Base-by-base conservation (phyloP, 64 coral and sea anemone species). In the Pachyseris speciosa region DNA sequence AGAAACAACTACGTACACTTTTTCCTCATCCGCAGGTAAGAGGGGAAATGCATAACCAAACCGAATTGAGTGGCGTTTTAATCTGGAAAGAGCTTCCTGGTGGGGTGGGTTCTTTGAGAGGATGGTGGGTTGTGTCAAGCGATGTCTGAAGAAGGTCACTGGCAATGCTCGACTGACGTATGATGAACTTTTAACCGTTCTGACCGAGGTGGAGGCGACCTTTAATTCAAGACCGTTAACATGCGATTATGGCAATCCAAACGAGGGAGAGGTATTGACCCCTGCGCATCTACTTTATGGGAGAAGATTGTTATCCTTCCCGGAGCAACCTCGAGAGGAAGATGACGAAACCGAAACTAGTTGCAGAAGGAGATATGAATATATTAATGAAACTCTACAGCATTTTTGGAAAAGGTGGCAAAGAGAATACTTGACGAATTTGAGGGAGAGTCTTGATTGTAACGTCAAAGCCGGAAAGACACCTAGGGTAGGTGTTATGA, bases 41-140 rank as follows among this genome's bases (percentile, higher is more conserved):
- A 26, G 12, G 4, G 1, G 49, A 83, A 29, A 16, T 83, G 20
- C 2, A 10, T 1, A 83, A 12, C 28, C 1, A n/a, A n/a, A 34
- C 0, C 22, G 27, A 20, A 83, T 61, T 5, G 58, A 58, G 20
- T 83, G 79, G 55, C 10, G 32, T 3, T 83, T 83, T 38, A 83
- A 83, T 39, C n/a, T 83, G 34, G 48, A 53, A n/a, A 83, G 53
- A 37, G 79, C 79, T 9, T 55, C 55, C 11, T 83, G 79, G 79
- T 83, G 79, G 75, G 79, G 79, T 29, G 79, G 79, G 2, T 83
- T 83, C 28, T 83, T 60, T 42, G 79, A 83, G 20, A 83, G 79
- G 20, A 83, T 83, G 79, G 79, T 83, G 7, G 79, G 79, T 15
- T 19, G 79, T 42, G 79, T 83, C 0, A 83, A 83, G 16, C 27